These are phyloP conservation scores for Vombatus ursinus DNA, from an alignment of 2,113 vertebrate genomes.

Conservation along the genomic window DNA sequence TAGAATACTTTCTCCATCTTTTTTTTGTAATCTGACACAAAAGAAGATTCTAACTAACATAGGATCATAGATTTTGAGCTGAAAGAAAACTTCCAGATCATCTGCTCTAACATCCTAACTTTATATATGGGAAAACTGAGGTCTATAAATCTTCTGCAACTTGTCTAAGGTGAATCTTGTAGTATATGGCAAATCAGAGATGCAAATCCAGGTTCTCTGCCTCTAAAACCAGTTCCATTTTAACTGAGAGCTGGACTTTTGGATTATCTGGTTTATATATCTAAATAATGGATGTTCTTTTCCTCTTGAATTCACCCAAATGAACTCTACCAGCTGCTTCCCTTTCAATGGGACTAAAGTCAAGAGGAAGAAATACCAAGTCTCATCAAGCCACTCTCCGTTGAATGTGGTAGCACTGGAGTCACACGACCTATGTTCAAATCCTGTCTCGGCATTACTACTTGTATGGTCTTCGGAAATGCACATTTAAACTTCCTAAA, in stretches of 20 bases:
- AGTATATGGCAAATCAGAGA: neutral
- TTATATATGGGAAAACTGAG: neutral
- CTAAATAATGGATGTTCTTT: neutral
- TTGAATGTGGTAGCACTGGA: neutral
- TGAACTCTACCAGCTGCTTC: neutral
- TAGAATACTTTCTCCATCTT: neutral
- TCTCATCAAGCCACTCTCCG: neutral
- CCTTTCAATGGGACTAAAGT: neutral
- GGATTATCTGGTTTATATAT: neutral
- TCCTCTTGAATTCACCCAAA: neutral
- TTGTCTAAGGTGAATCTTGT: neutral
- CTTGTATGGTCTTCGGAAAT: neutral
- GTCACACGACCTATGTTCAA: neutral
- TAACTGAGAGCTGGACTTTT: neutral
- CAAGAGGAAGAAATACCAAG: no score
- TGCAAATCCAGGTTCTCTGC: neutral
- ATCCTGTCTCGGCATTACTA: neutral
- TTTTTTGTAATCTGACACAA: no score
- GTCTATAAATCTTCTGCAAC: neutral
- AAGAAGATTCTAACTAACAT: no score
- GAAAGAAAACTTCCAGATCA: no score
- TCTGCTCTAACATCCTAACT: neutral
- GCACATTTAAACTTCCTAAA: neutral
- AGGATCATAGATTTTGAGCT: no score
- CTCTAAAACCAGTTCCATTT: neutral